Percentiles rank a stretch among this genome's conserved stretches.
These are phyloP conservation scores for Amblyjoppa proteus DNA, from an alignment of 2,888 invertebrate species.

Conservation along the genomic window DNA sequence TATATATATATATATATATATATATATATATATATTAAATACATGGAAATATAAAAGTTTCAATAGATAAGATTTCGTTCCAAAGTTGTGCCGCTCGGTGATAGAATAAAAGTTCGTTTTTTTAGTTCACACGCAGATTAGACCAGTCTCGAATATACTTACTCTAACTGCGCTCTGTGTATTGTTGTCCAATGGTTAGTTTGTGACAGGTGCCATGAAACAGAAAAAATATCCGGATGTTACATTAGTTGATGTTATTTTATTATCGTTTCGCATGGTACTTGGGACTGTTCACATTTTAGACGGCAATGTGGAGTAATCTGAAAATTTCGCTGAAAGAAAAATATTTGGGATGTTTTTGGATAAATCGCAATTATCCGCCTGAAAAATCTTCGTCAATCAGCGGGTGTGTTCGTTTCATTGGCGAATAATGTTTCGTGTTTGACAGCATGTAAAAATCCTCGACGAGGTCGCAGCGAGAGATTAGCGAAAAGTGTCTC, in stretches of 20 bases:
- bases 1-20: conserved; percentile 4
- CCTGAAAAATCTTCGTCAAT: not conserved
- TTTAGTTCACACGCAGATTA: conserved; percentile 53
- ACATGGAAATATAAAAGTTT: conserved; percentile 41
- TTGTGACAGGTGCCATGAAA: conserved; percentile 77
- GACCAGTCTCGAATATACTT: conserved; percentile 78
- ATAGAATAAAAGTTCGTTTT: conserved; percentile 35
- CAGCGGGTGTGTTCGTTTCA: not conserved
- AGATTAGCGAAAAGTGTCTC: no score
- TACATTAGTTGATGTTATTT: conserved; percentile 57
- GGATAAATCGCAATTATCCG: not conserved
- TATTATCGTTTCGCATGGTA: conserved; percentile 43
- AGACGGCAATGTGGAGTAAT: conserved; percentile 33
- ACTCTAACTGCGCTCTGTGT: conserved; percentile 85
- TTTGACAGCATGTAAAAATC: no score
- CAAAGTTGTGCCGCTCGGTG: conserved; percentile 63
- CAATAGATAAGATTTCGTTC: conserved; percentile 44
- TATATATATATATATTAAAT: conserved; percentile 1
- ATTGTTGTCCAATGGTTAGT: conserved; percentile 65
- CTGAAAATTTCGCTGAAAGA: conserved; percentile 26
- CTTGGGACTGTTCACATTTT: conserved; percentile 34
- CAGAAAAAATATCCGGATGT: conserved; percentile 73
- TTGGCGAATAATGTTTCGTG: no score
- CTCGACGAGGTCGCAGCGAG: no score
- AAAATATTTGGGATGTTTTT: not conserved